These are phyloP conservation scores for Lepilemur ruficaudatus DNA, from an alignment of 2,797 vertebrate genomes.

Conservation along the genomic window DNA sequence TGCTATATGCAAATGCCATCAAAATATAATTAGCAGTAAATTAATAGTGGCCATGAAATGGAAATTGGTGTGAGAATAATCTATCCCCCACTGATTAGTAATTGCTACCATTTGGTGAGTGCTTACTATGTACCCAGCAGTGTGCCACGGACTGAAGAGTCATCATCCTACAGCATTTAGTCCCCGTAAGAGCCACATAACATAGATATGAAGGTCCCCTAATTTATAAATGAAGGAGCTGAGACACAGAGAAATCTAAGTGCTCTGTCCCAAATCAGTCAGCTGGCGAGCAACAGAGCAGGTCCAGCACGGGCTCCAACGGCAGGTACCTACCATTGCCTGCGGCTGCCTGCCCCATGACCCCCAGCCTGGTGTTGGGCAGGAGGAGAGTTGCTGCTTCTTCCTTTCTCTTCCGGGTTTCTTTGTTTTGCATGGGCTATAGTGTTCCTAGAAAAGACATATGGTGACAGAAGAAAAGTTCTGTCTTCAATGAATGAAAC, in stretches of 20 bases:
- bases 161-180: background rate
- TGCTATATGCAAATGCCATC: slow-evolving; percentile 63
- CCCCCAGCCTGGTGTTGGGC: accelerated
- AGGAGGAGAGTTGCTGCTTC: background rate
- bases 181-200: background rate
- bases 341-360: accelerated
- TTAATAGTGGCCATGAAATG: slow-evolving; percentile 53
- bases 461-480: background rate
- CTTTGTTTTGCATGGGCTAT: background rate
- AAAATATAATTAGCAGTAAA: slow-evolving; percentile 69
- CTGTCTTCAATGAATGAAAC: background rate
- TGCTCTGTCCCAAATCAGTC: background rate
- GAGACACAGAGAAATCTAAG: background rate
- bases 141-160: background rate
- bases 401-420: background rate
- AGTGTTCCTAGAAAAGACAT: background rate
- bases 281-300: background rate
- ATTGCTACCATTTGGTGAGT: slow-evolving; percentile 32
- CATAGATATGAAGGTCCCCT: background rate
- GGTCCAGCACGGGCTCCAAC: background rate
- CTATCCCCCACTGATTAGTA: slow-evolving; percentile 10
- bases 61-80: slow-evolving; percentile 44
- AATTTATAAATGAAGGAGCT: background rate
- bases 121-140: background rate
- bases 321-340: background rate